These are phyloP conservation scores for Chymomyza costata DNA, from an alignment of 1,140 invertebrate genomes.

Conservation along the genomic window DNA sequence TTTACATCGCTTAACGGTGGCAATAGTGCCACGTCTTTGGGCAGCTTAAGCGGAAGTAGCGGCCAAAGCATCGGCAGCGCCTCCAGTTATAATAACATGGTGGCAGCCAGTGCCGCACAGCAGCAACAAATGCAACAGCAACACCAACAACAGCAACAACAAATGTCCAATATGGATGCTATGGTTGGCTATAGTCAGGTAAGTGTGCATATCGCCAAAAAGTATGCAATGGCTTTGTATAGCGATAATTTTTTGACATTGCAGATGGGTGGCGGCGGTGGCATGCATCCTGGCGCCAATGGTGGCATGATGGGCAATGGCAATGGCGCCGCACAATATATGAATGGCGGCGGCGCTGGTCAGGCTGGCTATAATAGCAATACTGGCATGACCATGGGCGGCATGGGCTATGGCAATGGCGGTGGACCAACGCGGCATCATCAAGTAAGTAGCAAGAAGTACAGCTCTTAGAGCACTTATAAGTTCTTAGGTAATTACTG, in stretches of 20 bases:
- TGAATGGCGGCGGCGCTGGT: constrained; percentile 52
- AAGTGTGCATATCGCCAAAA: not conserved
- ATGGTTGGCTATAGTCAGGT: constrained; percentile 74
- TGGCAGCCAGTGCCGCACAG: constrained; percentile 35
- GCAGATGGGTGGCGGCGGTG: constrained; percentile 56
- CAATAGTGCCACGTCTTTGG: constrained; percentile 36
- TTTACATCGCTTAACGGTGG: constrained; percentile 52
- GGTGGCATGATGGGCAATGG: constrained; percentile 55
- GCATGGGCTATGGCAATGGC: constrained; percentile 69
- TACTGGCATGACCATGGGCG: constrained; percentile 66
- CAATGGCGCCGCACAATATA: constrained; percentile 72
- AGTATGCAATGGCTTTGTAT: not conserved
- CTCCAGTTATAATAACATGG: constrained; percentile 35
- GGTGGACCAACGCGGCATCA: constrained; percentile 62
- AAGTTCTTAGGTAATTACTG: too few species aligned
- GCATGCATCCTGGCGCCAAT: constrained; percentile 61
- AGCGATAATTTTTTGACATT: constrained; percentile 7
- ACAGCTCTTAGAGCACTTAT: too few species aligned
- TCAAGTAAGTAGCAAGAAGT: constrained; percentile 67
- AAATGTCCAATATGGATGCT: constrained; percentile 66
- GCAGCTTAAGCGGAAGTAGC: constrained; percentile 51
- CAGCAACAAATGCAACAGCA: constrained; percentile 24
- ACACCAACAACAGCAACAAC: constrained; percentile 50
- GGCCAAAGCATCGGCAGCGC: constrained; percentile 37
- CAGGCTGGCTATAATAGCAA: constrained; percentile 67